phyloP scores from a whole-genome alignment of 37 sponge, comb jelly and placozoan species.

The Spongia lamella region DNA sequence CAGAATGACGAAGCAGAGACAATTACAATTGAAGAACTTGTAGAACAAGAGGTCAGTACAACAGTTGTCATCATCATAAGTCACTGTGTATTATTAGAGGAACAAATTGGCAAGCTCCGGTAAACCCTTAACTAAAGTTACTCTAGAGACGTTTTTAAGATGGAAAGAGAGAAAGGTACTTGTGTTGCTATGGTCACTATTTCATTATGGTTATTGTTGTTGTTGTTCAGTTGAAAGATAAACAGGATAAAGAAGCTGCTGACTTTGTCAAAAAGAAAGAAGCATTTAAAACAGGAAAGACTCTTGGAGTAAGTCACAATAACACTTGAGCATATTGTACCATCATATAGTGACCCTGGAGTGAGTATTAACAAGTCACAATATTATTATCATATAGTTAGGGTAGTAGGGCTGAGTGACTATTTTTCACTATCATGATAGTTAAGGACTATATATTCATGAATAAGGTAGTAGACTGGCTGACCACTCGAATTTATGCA shows the following conservation, averaged over 20 bases:
- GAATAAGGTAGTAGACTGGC: too few species aligned
- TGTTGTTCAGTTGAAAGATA: slow-evolving; percentile 44
- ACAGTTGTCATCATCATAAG: background rate
- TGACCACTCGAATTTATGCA: too few species aligned
- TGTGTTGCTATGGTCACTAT: background rate
- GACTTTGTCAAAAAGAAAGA: slow-evolving; percentile 70
- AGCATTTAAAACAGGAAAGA: slow-evolving; percentile 85
- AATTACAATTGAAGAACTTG: slow-evolving; percentile 89
- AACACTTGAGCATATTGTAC: too few species aligned
- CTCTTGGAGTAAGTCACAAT: slow-evolving; percentile 56
- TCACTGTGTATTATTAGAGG: slow-evolving; percentile 42
- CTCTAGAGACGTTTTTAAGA: slow-evolving; percentile 75
- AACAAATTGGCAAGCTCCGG: slow-evolving; percentile 58
- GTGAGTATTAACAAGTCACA: too few species aligned
- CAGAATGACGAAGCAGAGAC: slow-evolving; percentile 67
- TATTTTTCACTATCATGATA: too few species aligned
- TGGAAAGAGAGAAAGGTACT: slow-evolving; percentile 91
- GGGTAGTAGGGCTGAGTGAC: too few species aligned
- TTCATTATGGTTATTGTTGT: background rate
- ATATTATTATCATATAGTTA: too few species aligned
- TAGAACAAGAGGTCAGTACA: slow-evolving; percentile 84
- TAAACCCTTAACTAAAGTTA: slow-evolving; percentile 68
- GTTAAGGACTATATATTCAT: too few species aligned
- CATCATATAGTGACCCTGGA: too few species aligned
- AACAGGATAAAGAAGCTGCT: slow-evolving; percentile 43